Evolutionary conservation across 2,113 vertebrate species (phyloP).

Genomic region (Balaeniceps rex): DNA sequence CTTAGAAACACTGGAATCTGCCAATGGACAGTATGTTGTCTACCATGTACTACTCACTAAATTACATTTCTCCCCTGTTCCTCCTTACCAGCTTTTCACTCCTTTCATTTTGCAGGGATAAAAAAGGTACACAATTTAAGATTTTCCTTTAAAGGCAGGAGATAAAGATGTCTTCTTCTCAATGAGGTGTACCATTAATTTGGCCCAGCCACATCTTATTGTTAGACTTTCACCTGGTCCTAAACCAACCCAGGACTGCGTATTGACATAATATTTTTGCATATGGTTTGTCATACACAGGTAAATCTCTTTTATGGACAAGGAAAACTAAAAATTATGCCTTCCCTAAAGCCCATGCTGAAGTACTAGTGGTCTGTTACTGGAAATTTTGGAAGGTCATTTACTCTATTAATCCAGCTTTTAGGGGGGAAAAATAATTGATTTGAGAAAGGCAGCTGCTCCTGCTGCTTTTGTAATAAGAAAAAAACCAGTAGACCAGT

Average conservation of each 20-base stretch:
- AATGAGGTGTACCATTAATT: not conserved
- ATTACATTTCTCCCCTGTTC: not conserved
- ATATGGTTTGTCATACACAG: not conserved
- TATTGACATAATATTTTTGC: not conserved
- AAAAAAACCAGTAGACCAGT: not conserved
- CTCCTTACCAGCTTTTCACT: not conserved
- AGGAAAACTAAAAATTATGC: not conserved
- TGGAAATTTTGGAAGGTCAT: not conserved
- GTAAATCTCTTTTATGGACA: not conserved
- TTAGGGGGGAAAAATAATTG: not conserved
- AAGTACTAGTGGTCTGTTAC: not conserved
- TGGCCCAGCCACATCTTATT: not conserved
- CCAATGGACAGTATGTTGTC: not conserved
- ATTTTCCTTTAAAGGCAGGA: not conserved
- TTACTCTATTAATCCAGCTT: not conserved
- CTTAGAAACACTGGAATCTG: not conserved
- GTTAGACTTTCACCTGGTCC: not conserved
- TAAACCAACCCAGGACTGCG: not conserved
- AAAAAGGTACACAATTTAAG: not conserved
- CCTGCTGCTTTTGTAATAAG: not conserved
- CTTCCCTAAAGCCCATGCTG: not conserved
- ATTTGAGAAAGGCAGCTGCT: not conserved
- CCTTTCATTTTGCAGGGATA: not conserved
- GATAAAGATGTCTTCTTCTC: not conserved
- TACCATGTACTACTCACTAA: not conserved